Conservation (phyloP, 1,140 invertebrate species). For the Caerostris extrusa region DNA sequence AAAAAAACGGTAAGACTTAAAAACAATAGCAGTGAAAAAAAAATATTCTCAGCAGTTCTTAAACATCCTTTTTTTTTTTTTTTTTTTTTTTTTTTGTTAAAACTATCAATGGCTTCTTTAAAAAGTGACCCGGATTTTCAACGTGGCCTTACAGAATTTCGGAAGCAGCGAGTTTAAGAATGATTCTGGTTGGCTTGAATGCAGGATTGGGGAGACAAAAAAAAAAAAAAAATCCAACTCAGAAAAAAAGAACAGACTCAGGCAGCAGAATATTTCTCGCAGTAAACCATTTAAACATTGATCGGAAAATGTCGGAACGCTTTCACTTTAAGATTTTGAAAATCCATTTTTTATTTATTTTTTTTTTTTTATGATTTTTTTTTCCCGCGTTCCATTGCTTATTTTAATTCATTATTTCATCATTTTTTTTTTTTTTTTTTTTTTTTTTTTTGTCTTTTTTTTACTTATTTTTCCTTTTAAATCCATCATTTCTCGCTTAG, state of each 20-base stretch:
- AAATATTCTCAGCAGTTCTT: too few relatives aligned
- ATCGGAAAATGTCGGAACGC: constrained; percentile 40
- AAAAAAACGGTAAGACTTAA: too few relatives aligned
- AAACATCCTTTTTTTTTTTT: too few relatives aligned
- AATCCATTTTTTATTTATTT: constrained; percentile 65
- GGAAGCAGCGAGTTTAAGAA: constrained; percentile 51
- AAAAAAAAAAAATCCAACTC: constrained; percentile 5
- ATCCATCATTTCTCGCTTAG: constrained; percentile 67
- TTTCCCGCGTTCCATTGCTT: too few relatives aligned
- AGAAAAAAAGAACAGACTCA: constrained; percentile 57
- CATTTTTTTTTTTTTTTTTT: too few relatives aligned
- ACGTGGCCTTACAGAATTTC: constrained; percentile 9
- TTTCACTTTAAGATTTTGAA: constrained; percentile 66
- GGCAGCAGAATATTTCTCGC: constrained; percentile 47
- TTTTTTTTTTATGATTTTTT: constrained; percentile 25
- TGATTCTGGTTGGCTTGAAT: constrained; percentile 54
- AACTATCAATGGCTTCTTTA: constrained; percentile 5
- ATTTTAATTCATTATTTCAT: too few relatives aligned
- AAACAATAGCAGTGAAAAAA: too few relatives aligned
- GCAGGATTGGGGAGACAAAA: not conserved
- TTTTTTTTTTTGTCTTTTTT: not conserved
- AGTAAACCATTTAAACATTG: constrained; percentile 66
- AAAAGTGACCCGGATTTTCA: not conserved
- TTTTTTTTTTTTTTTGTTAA: too few relatives aligned
- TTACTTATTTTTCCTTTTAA: not conserved